These are phyloP conservation scores for Atractosteus spatula DNA, from an alignment of 2,113 vertebrate genomes.

Conservation along the genomic window DNA sequence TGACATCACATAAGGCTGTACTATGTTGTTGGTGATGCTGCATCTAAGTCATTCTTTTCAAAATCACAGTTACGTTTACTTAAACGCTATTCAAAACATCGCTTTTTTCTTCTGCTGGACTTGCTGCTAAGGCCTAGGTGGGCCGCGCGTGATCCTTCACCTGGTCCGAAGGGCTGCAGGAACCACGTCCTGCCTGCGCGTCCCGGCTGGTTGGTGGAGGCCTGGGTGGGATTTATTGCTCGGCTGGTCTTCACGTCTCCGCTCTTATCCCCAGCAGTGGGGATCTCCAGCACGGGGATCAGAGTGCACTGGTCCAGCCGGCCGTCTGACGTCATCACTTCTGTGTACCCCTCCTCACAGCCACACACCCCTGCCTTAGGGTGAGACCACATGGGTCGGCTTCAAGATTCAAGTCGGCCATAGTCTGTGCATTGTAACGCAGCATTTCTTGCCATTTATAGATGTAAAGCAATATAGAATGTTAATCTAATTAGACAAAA, in stretches of 20 bases:
- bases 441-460: too few species aligned
- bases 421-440: too few species aligned
- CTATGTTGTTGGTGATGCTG: too few species aligned
- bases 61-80: neutral
- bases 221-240: constrained; percentile 83
- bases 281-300: constrained; percentile 88
- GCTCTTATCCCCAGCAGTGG: constrained; percentile 82
- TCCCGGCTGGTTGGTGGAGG: constrained; percentile 74
- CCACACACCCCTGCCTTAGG: constrained; percentile 77
- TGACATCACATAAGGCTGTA: too few species aligned
- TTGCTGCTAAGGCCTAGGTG: neutral
- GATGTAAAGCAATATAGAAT: too few species aligned
- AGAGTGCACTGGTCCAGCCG: constrained; percentile 86
- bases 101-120: constrained; percentile 6
- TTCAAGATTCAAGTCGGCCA: too few species aligned
- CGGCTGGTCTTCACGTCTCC: constrained; percentile 94
- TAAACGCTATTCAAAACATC: neutral
- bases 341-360: constrained; percentile 93
- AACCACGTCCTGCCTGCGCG: constrained; percentile 87
- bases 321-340: constrained; percentile 81
- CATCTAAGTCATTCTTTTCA: too few species aligned
- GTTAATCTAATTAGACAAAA: too few species aligned
- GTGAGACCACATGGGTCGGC: constrained; percentile 17
- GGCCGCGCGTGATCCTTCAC: constrained; percentile 53
- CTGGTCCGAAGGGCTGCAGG: constrained; percentile 93